A percentile compares a stretch with the other conserved stretches of the same genome.
These are phyloP conservation scores for Dryobota labecula DNA, from an alignment of 2,888 invertebrate genomes.

Conservation along the genomic window DNA sequence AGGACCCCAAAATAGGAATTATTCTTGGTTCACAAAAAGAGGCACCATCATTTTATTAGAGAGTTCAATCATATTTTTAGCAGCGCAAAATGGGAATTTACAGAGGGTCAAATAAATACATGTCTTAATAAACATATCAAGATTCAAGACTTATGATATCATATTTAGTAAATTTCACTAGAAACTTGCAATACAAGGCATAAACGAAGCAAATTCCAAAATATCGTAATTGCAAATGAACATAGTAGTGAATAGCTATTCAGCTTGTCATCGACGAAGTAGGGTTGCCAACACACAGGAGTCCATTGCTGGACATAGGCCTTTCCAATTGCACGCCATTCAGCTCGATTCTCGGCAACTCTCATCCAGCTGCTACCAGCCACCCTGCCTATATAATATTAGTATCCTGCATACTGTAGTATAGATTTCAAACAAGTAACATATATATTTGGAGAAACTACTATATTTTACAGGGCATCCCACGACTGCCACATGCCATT, in stretches of 20 bases:
- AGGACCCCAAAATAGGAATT: too few species aligned
- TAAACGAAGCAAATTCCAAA: conserved; percentile 29
- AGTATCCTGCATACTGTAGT: too few species aligned
- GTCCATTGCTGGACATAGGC: background rate
- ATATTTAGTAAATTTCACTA: background rate
- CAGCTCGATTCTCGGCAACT: too few species aligned
- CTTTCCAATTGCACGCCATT: background rate
- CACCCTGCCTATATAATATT: too few species aligned
- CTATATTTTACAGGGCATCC: too few species aligned
- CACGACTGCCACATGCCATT: too few species aligned
- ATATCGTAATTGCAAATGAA: conserved; percentile 33
- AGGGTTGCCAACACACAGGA: background rate
- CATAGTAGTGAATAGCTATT: background rate
- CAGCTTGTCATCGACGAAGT: conserved; percentile 5
- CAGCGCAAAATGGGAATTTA: too few species aligned
- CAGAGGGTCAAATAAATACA: too few species aligned
- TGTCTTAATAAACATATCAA: background rate
- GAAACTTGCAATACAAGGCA: conserved; percentile 14
- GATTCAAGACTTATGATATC: background rate
- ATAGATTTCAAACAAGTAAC: too few species aligned
- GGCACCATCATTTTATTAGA: too few species aligned
- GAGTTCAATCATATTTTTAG: too few species aligned
- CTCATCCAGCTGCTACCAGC: background rate
- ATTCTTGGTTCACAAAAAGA: too few species aligned
- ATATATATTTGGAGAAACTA: background rate